Evolutionary conservation across 2,113 vertebrate species (phyloP).

Genomic region (Eublepharis macularius): DNA sequence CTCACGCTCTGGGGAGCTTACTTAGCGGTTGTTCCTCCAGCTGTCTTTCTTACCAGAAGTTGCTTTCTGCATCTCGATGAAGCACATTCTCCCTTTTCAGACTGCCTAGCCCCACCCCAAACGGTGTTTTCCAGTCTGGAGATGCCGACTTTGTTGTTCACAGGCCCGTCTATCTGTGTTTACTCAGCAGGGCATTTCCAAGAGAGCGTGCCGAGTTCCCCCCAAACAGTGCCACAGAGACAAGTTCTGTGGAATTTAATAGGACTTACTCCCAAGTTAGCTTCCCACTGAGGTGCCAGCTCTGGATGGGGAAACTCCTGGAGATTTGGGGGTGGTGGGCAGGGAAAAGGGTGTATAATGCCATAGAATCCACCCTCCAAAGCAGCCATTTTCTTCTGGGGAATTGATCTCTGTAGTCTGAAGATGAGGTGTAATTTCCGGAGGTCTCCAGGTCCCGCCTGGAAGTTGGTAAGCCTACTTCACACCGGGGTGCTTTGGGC

Average conservation of each 20-base stretch:
- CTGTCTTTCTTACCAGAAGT: not conserved
- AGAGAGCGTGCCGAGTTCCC: not conserved
- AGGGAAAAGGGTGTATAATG: too few relatives aligned
- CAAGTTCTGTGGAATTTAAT: not conserved
- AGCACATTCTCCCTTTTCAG: not conserved
- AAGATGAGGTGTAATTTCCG: too few relatives aligned
- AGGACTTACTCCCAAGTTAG: too few relatives aligned
- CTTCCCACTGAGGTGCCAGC: too few relatives aligned
- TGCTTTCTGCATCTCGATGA: not conserved
- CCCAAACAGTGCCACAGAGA: not conserved
- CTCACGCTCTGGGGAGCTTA: not conserved
- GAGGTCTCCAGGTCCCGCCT: too few relatives aligned
- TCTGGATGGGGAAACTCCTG: too few relatives aligned
- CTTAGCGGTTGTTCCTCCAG: constrained; percentile 6
- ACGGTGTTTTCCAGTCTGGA: not conserved
- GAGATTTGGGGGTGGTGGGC: too few relatives aligned
- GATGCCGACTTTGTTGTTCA: not conserved
- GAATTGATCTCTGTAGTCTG: too few relatives aligned
- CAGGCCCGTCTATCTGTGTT: not conserved
- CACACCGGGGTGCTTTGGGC: too few relatives aligned
- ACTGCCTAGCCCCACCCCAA: not conserved
- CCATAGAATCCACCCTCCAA: too few relatives aligned
- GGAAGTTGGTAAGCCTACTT: too few relatives aligned
- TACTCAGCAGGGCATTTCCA: not conserved
- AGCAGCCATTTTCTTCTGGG: too few relatives aligned